phyloP scores from a whole-genome alignment of 1,140 invertebrate genomes.

The Lordiphosa clarofinis region DNA sequence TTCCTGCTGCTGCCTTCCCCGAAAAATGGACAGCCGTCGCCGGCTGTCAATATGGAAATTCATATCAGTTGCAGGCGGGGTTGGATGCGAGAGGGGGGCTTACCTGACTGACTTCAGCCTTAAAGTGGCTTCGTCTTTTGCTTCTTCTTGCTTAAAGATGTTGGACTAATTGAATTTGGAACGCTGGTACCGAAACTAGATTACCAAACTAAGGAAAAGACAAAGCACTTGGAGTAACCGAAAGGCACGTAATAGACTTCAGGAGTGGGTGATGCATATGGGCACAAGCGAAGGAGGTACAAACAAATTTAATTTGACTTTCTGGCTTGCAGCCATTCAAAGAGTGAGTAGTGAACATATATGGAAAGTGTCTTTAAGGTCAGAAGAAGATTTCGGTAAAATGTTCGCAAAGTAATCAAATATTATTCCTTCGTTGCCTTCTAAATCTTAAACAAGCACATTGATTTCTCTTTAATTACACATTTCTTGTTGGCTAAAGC shows the following conservation, averaged over 20 bases:
- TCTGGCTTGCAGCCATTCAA: conserved; percentile 22
- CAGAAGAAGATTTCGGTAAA: too few relatives aligned
- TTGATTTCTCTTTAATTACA: too few relatives aligned
- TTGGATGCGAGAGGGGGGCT: not conserved
- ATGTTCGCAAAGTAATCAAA: too few relatives aligned
- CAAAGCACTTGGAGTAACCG: conserved; percentile 45
- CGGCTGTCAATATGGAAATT: conserved; percentile 76
- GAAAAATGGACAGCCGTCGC: conserved; percentile 49
- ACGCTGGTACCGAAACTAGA: conserved; percentile 42
- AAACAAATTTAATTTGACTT: conserved; percentile 45
- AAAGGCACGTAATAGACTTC: conserved; percentile 30
- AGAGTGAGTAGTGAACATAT: not conserved
- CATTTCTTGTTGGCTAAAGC: too few relatives aligned
- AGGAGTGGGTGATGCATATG: too few relatives aligned
- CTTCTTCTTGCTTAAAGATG: conserved; percentile 40
- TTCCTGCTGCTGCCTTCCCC: conserved; percentile 2
- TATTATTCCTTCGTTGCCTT: too few relatives aligned
- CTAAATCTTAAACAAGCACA: too few relatives aligned
- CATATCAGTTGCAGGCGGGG: conserved; percentile 58
- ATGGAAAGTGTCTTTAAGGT: too few relatives aligned
- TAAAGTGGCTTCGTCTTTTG: conserved; percentile 13
- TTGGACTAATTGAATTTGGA: conserved; percentile 57
- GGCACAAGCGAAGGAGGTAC: too few relatives aligned
- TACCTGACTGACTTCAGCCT: conserved; percentile 4
- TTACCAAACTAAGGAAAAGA: conserved; percentile 46